phyloP scores from a whole-genome alignment of 2,888 invertebrate species.

The Tuta absoluta region DNA sequence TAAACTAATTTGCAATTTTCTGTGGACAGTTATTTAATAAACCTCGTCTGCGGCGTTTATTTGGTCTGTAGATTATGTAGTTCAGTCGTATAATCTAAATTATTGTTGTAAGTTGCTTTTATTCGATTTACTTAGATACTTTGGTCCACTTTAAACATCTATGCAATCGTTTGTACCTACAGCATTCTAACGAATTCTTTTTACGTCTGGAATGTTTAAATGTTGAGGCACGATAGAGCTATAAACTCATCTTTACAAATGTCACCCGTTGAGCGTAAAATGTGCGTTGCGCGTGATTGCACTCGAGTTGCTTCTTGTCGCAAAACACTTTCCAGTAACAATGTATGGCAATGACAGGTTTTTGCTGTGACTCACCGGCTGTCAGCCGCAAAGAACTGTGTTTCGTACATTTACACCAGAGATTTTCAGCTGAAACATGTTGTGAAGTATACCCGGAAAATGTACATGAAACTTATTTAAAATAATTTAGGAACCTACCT shows the following conservation, averaged over 20 bases:
- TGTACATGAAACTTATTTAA: neutral
- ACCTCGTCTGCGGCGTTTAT: conserved; percentile 1
- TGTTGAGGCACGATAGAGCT: neutral
- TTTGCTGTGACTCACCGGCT: conserved; percentile 15
- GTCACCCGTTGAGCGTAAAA: conserved; percentile 18
- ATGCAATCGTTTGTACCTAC: too few relatives aligned
- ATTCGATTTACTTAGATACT: too few relatives aligned
- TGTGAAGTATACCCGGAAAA: conserved; percentile 17
- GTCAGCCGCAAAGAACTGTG: conserved; percentile 1
- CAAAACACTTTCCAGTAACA: conserved; percentile 28
- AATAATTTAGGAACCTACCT: too few relatives aligned
- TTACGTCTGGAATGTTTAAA: neutral
- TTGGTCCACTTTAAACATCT: too few relatives aligned
- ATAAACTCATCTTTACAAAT: conserved; percentile 6
- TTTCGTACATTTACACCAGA: conserved; percentile 13
- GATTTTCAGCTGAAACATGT: conserved; percentile 25
- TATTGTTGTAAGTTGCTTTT: too few relatives aligned
- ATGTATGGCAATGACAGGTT: conserved; percentile 27
- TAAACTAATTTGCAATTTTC: conserved; percentile 6
- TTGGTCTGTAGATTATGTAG: neutral
- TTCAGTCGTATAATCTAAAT: neutral
- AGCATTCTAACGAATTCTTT: too few relatives aligned
- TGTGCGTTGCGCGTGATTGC: conserved; percentile 23
- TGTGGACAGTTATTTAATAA: neutral
- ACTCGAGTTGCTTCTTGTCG: conserved; percentile 1